Conservation (phyloP, 2,888 invertebrate species). For the Calameuta pallipes region DNA sequence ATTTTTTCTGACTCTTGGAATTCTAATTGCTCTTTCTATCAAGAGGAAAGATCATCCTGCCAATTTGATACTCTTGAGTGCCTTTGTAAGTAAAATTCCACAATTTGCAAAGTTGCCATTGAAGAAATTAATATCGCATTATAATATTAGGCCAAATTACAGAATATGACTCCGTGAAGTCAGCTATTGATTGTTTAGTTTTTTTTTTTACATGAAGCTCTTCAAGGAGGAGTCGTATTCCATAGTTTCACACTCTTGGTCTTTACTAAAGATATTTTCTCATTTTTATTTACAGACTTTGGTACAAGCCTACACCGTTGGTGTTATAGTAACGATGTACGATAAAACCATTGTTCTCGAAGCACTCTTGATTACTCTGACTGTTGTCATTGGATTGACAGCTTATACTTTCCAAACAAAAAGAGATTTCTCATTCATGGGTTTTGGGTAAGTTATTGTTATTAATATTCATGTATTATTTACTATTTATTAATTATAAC, state of each 20-base stretch:
- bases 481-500: neutral
- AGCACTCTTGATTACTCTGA: constrained; percentile 81
- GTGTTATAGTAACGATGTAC: constrained; percentile 83
- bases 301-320: constrained; percentile 82
- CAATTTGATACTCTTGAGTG: constrained; percentile 82
- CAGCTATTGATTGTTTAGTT: too few species aligned
- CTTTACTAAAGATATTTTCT: neutral
- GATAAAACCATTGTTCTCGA: constrained; percentile 81
- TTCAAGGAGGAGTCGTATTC: too few species aligned
- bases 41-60: constrained; percentile 82
- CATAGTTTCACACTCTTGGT: neutral
- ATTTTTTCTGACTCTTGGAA: constrained; percentile 74
- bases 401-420: constrained; percentile 89
- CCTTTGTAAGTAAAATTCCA: constrained; percentile 76
- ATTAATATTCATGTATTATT: neutral
- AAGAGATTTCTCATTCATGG: constrained; percentile 82
- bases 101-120: neutral
- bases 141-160: too few species aligned
- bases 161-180: too few species aligned
- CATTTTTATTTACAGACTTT: constrained; percentile 74
- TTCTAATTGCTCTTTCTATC: constrained; percentile 77
- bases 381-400: constrained; percentile 80
- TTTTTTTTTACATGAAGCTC: too few species aligned
- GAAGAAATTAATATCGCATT: too few species aligned
- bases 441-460: constrained; percentile 74